phyloP scores from a whole-genome alignment of 2,888 invertebrate genomes.

The Campoplex capitator region DNA sequence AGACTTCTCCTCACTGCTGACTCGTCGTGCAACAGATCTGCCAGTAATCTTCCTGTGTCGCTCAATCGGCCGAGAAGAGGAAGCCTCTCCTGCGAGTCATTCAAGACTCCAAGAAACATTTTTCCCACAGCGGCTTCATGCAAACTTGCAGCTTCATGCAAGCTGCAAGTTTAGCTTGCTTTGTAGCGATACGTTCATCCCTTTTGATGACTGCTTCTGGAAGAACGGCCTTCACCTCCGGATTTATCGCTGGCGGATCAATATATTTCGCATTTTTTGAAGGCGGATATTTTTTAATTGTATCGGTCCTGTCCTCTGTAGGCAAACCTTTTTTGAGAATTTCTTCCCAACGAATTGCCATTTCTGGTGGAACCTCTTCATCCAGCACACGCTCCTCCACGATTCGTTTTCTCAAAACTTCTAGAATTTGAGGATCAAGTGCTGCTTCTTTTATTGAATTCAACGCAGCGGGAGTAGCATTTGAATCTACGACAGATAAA shows the following conservation, averaged over 20 bases:
- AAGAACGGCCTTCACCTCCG: constrained; percentile 40
- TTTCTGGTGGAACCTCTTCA: constrained; percentile 32
- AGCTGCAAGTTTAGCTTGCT: constrained; percentile 48
- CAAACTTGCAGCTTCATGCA: too few species aligned
- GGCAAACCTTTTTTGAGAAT: constrained; percentile 46
- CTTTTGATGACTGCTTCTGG: constrained; percentile 46
- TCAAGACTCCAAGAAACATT: too few species aligned
- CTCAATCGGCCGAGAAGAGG: constrained; percentile 23
- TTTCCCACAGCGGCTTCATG: background rate
- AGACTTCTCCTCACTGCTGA: constrained; percentile 18
- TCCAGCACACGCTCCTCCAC: constrained; percentile 39
- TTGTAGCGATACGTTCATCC: constrained; percentile 50
- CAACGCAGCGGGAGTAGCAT: background rate
- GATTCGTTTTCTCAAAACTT: constrained; percentile 23
- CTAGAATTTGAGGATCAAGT: constrained; percentile 31
- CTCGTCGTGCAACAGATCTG: constrained; percentile 42
- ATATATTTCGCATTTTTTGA: constrained; percentile 38
- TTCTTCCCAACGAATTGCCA: constrained; percentile 46
- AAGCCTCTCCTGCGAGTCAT: too few species aligned
- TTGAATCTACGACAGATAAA: background rate
- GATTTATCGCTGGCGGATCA: constrained; percentile 44
- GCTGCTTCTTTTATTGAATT: background rate
- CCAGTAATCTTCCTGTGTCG: constrained; percentile 40
- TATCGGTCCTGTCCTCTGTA: constrained; percentile 13
- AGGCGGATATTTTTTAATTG: constrained; percentile 47